These are phyloP conservation scores for Achroia grisella DNA, from an alignment of 1,140 invertebrate genomes.

Conservation along the genomic window DNA sequence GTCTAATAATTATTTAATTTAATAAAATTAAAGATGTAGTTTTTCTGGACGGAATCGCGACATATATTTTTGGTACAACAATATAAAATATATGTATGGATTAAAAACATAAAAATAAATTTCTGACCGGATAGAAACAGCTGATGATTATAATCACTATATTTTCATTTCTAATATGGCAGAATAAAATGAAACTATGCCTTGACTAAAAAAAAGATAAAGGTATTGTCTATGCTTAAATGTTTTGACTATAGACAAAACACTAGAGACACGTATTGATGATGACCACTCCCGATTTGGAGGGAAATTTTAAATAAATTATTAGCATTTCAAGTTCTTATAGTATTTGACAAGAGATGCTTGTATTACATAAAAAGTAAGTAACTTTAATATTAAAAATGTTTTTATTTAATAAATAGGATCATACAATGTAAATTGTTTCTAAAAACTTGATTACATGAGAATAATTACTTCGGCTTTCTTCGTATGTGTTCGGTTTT, in stretches of 20 bases:
- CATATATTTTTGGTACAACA: too few relatives aligned
- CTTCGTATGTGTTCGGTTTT: conserved; percentile 50
- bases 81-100: too few relatives aligned
- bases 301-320: conserved; percentile 43
- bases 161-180: too few relatives aligned
- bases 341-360: neutral
- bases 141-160: too few relatives aligned
- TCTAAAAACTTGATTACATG: conserved; percentile 8
- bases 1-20: too few relatives aligned
- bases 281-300: conserved; percentile 60
- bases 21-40: too few relatives aligned
- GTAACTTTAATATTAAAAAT: too few relatives aligned
- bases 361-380: too few relatives aligned
- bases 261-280: conserved; percentile 60
- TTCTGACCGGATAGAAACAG: too few relatives aligned
- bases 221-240: conserved; percentile 6
- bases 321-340: conserved; percentile 1
- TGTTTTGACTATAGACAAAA: conserved; percentile 32
- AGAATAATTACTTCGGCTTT: conserved; percentile 29
- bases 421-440: neutral
- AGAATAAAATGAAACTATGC: neutral
- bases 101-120: too few relatives aligned
- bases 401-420: too few relatives aligned
- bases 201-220: conserved; percentile 1
- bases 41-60: too few relatives aligned